Evolutionary conservation across 2,888 invertebrate species (phyloP), one percentile per base, ranked within the genome.

Genomic region (Silvanus unidentatus): DNA sequence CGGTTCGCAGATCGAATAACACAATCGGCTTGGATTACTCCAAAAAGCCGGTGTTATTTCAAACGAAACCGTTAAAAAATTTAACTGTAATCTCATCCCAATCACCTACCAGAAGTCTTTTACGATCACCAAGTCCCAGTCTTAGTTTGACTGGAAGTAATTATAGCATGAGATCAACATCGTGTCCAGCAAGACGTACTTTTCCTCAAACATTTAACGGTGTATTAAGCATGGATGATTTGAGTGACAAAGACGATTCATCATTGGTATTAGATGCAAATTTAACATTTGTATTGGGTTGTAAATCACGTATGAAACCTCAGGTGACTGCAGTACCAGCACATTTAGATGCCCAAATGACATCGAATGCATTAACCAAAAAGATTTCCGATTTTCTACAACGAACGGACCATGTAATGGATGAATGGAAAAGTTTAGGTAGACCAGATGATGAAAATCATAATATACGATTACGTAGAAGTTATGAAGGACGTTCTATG

Each of bases 351-450:
- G 80, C 85, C 29, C 77, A 81, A 39, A 90, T 89, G 0, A 84
- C 86, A 1, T 89, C 89, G 0, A 86, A 84, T 46, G 82, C 82
- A 55, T 73, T 92, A 12, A 81, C 82, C 22, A 78, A 76, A 28
- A 87, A 86, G 71, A 91, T 92, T 42, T 80, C 86, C 43, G 84
- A 82, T 62, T 92, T 92, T 60, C 73, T 92, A 27, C 81, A 80
- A 61, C 78, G 87, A 50, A 91, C 91, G 2, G 91, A 92, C 70
- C 91, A 91, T 69, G 82, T 91, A 1, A 88, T 88, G 81, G 88
- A 91, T 60, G 89, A 91, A 64, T 92, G 91, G 91, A 77, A 80
- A 44, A 76, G 82, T 49, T 60, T 86, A 40, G 87, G 88, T 0
- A 80, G 80, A 43, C 78, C 74, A 54, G 78, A 79, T 52, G 57